Conservation (phyloP, 2,888 invertebrate genomes). For the Cotesia congregata region DNA sequence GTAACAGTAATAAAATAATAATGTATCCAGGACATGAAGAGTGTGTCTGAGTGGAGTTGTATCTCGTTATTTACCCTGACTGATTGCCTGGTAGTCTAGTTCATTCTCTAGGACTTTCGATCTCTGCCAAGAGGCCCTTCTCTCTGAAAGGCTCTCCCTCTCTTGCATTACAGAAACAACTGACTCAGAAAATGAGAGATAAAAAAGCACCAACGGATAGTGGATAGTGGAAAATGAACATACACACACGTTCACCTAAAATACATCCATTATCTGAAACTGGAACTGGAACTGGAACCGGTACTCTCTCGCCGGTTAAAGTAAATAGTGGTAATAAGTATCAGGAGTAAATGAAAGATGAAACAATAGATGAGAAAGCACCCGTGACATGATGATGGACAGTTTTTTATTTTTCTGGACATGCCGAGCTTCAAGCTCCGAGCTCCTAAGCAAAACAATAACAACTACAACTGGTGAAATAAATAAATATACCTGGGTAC, state of each 20-base stretch:
- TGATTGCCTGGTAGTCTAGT: slow-evolving; percentile 55
- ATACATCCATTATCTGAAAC: not conserved
- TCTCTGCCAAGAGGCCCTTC: slow-evolving; percentile 28
- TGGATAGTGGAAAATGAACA: not conserved
- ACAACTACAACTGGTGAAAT: slow-evolving; percentile 1
- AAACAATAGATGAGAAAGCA: slow-evolving; percentile 15
- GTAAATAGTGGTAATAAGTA: not conserved
- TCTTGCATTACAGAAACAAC: slow-evolving; percentile 32
- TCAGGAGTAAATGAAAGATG: slow-evolving; percentile 12
- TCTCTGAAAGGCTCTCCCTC: slow-evolving; percentile 11
- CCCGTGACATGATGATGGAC: slow-evolving; percentile 32
- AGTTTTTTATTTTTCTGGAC: slow-evolving; percentile 29
- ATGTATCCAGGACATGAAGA: not conserved
- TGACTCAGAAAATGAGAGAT: slow-evolving; percentile 26
- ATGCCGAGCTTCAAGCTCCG: slow-evolving; percentile 5
- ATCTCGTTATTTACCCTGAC: slow-evolving; percentile 56
- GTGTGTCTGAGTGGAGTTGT: slow-evolving; percentile 43
- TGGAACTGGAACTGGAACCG: not conserved
- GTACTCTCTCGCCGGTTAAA: not conserved
- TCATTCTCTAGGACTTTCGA: slow-evolving; percentile 49
- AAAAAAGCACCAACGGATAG: slow-evolving; percentile 19
- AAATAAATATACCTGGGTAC: not conserved
- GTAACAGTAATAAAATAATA: not conserved
- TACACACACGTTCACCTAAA: not conserved
- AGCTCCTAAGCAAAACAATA: not conserved